phyloP scores from a whole-genome alignment of 2,797 vertebrate genomes.

The Peromyscus melanophrys region DNA sequence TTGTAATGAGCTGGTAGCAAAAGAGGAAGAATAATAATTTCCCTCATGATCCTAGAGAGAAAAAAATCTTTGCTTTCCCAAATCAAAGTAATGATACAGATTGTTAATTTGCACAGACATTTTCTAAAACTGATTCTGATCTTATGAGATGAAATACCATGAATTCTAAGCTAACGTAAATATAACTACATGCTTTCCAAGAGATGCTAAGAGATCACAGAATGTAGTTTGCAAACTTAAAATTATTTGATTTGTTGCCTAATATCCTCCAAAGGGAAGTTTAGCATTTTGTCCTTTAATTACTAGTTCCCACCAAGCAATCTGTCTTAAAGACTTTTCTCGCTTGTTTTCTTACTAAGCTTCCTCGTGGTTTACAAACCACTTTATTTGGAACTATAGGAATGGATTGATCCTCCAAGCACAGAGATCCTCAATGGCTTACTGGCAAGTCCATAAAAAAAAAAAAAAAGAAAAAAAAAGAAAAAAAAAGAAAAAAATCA shows the following conservation, averaged over 20 bases:
- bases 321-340: conserved; percentile 67
- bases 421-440: conserved; percentile 48
- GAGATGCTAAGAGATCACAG: conserved; percentile 45
- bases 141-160: conserved; percentile 33
- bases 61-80: conserved; percentile 61
- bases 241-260: conserved; percentile 63
- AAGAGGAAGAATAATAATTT: not conserved
- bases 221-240: conserved; percentile 63
- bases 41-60: conserved; percentile 36
- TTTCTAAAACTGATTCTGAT: conserved; percentile 54
- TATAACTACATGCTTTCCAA: not conserved
- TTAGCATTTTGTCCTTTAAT: conserved; percentile 75
- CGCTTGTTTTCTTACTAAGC: conserved; percentile 72
- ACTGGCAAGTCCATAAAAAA: conserved; percentile 44
- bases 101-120: conserved; percentile 8
- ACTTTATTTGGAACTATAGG: not conserved
- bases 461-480: not conserved
- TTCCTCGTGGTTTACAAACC: conserved; percentile 42
- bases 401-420: conserved; percentile 23
- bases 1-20: not conserved
- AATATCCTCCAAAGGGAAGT: conserved; percentile 42
- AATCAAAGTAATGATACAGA: conserved; percentile 59
- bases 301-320: conserved; percentile 65
- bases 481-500: conserved; percentile 47
- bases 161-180: conserved; percentile 51